These are phyloP conservation scores for Diorhabda elongata DNA, from an alignment of 1,140 invertebrate species.

Conservation along the genomic window DNA sequence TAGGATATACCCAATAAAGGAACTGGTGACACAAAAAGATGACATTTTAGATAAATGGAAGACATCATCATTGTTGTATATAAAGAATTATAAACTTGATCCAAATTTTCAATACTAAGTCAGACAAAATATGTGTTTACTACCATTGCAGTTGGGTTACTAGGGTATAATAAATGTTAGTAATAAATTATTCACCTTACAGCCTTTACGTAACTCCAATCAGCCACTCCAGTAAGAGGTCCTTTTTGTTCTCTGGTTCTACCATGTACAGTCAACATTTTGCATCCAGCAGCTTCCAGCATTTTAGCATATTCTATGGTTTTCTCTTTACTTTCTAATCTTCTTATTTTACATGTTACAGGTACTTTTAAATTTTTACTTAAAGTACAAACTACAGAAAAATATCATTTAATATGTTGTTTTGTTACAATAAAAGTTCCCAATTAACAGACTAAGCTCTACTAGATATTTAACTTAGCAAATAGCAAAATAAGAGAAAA, in stretches of 20 bases:
- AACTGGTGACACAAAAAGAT: too few relatives aligned
- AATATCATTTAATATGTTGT: not conserved
- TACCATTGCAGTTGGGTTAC: too few relatives aligned
- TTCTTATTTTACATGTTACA: constrained; percentile 93
- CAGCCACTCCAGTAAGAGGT: constrained; percentile 86
- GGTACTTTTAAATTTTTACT: constrained; percentile 72
- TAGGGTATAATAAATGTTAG: too few relatives aligned
- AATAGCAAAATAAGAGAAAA: too few relatives aligned
- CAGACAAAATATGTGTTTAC: too few relatives aligned
- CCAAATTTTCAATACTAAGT: too few relatives aligned
- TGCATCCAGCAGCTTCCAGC: constrained; percentile 90
- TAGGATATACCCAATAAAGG: too few relatives aligned
- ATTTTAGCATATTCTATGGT: constrained; percentile 91
- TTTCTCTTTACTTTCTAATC: constrained; percentile 83
- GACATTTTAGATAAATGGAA: too few relatives aligned
- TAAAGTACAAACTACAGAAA: constrained; percentile 60
- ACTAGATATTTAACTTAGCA: too few relatives aligned
- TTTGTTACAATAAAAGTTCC: not conserved
- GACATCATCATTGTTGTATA: too few relatives aligned
- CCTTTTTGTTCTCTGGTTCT: constrained; percentile 95
- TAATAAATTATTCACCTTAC: constrained; percentile 64
- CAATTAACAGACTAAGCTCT: too few relatives aligned
- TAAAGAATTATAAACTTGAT: too few relatives aligned
- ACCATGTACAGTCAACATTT: constrained; percentile 92
- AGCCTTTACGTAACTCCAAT: constrained; percentile 90